These are phyloP conservation scores for Andrena camellia DNA, from an alignment of 2,888 invertebrate genomes.

Conservation along the genomic window DNA sequence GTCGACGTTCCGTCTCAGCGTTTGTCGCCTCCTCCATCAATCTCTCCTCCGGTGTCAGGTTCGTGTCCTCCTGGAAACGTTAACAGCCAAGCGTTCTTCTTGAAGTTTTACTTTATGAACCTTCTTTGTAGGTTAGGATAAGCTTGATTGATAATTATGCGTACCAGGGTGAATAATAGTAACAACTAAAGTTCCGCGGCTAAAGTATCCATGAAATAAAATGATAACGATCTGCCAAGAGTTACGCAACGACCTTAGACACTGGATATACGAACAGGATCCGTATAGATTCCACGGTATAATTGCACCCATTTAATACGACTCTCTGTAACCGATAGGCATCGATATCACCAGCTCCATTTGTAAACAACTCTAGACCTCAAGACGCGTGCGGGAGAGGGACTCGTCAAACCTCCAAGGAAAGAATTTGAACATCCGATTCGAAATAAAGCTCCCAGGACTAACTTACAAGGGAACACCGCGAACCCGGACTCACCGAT, in stretches of 20 bases:
- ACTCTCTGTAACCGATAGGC: neutral
- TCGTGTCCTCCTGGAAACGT: conserved; percentile 75
- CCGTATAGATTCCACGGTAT: neutral
- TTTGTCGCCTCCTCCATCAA: conserved; percentile 86
- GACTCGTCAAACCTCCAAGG: too few relatives aligned
- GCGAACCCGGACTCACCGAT: too few relatives aligned
- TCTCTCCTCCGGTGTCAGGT: conserved; percentile 80
- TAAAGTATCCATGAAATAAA: neutral
- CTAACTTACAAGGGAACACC: too few relatives aligned
- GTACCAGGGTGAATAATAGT: too few relatives aligned
- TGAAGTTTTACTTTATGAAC: neutral
- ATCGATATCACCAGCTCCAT: conserved; percentile 1
- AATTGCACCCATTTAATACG: conserved; percentile 19
- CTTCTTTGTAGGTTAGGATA: neutral
- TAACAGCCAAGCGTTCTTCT: conserved; percentile 6
- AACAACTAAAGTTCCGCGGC: neutral
- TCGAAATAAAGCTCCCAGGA: too few relatives aligned
- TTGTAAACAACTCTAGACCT: conserved; percentile 1
- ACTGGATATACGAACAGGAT: conserved; percentile 1
- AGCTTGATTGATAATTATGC: too few relatives aligned
- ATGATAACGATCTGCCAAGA: neutral
- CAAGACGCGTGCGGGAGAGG: too few relatives aligned
- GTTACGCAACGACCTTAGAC: neutral
- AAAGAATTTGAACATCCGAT: too few relatives aligned
- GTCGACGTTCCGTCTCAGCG: conserved; percentile 87